Conservation (phyloP, 2,888 invertebrate species). For the Agapostemon virescens region DNA sequence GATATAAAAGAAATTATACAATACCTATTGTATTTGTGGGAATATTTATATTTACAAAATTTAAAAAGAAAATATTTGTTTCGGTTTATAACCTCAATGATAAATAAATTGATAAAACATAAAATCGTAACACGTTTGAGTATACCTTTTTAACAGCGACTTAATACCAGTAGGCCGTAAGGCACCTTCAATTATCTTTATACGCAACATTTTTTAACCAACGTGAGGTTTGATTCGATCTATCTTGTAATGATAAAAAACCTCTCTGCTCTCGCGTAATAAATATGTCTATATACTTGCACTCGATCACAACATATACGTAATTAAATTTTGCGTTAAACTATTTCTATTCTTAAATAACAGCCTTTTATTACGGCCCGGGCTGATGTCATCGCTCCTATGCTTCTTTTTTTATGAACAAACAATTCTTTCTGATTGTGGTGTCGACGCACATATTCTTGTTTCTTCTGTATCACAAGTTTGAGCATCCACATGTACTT, state of each 20-base stretch:
- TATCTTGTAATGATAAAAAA: background rate
- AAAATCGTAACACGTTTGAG: background rate
- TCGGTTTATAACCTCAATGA: conserved; percentile 1
- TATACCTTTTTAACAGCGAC: conserved; percentile 35
- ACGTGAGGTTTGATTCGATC: background rate
- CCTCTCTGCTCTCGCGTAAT: background rate
- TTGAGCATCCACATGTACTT: conserved; percentile 15
- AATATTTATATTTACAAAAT: background rate
- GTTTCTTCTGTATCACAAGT: background rate
- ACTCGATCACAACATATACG: background rate
- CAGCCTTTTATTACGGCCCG: background rate
- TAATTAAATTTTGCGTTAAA: background rate
- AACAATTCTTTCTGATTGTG: background rate
- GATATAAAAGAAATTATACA: background rate
- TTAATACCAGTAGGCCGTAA: background rate
- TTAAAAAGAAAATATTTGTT: background rate
- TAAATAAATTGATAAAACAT: background rate
- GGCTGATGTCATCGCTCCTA: background rate
- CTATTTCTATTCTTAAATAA: conserved; percentile 5
- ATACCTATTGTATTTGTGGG: background rate
- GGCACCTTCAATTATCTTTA: background rate
- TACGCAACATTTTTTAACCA: conserved; percentile 11
- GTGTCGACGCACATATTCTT: conserved; percentile 11
- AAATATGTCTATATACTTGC: background rate
- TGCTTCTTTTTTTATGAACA: background rate